These are phyloP conservation scores for Stegastes partitus DNA, from an alignment of 2,113 vertebrate genomes.

Conservation along the genomic window DNA sequence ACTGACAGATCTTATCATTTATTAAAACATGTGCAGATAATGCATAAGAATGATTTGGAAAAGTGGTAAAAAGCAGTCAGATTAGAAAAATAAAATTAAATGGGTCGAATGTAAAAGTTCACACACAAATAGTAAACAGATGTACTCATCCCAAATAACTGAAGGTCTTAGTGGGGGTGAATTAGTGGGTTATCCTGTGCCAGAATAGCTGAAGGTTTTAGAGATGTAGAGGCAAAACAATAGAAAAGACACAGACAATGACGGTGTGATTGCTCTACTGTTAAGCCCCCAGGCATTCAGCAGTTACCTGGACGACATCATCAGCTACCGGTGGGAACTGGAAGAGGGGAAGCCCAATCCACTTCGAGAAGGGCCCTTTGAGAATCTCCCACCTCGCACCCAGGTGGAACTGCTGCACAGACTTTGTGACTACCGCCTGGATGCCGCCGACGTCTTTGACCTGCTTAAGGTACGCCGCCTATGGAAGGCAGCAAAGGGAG, in stretches of 20 bases:
- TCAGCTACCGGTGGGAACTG: slow-evolving; percentile 97
- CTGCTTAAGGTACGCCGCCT: slow-evolving; percentile 91
- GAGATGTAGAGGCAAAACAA: not conserved
- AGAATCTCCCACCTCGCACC: slow-evolving; percentile 90
- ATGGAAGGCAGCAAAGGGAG: not conserved
- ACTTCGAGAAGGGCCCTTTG: slow-evolving; percentile 88
- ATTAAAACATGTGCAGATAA: too few relatives aligned
- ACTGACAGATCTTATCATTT: slow-evolving; percentile 21
- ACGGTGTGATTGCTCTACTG: not conserved
- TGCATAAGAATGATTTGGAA: too few relatives aligned
- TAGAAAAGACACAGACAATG: not conserved
- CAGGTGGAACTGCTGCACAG: slow-evolving; percentile 95
- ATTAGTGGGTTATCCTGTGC: not conserved
- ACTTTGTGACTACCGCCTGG: slow-evolving; percentile 96
- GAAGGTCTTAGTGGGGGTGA: not conserved
- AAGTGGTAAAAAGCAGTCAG: too few relatives aligned
- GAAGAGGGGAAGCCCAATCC: slow-evolving; percentile 98
- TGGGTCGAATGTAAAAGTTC: too few relatives aligned
- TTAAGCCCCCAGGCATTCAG: slow-evolving; percentile 91
- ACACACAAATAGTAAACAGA: too few relatives aligned
- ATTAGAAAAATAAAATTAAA: too few relatives aligned
- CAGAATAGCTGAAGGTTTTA: not conserved
- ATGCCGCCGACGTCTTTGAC: slow-evolving; percentile 97
- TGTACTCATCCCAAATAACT: not conserved
- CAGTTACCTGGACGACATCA: slow-evolving; percentile 97